phyloP scores from a whole-genome alignment of 2,888 invertebrate genomes.

The Callyntrura sp. region DNA sequence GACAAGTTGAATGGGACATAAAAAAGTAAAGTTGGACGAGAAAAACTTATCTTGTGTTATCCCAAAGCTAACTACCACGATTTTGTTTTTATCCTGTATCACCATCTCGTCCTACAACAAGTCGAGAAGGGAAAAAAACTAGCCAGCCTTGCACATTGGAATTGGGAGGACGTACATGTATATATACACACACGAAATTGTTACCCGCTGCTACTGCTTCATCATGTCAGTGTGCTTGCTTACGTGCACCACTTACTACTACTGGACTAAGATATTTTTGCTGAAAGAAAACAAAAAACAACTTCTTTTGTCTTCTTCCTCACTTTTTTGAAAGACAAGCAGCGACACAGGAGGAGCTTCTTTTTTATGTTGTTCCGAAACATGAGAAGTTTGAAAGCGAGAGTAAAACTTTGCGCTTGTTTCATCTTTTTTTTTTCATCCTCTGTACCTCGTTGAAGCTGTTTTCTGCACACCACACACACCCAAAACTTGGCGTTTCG shows the following conservation, averaged over 20 bases:
- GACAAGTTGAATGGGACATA: constrained; percentile 45
- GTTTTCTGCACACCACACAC: not conserved
- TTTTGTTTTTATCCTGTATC: constrained; percentile 6
- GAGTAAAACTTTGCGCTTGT: not conserved
- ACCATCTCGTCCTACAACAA: not conserved
- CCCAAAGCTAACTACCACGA: too few species aligned
- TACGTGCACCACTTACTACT: not conserved
- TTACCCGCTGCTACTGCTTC: not conserved
- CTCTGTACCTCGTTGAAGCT: not conserved
- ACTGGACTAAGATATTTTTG: too few species aligned
- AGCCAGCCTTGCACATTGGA: constrained; percentile 10
- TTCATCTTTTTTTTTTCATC: too few species aligned
- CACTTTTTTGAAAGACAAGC: constrained; percentile 8
- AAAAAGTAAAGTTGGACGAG: constrained; percentile 13
- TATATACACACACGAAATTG: not conserved
- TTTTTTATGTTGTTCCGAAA: not conserved
- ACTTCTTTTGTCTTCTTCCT: not conserved
- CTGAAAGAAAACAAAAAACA: not conserved
- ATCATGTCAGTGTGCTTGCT: not conserved
- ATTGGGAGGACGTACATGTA: not conserved
- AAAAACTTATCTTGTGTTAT: not conserved
- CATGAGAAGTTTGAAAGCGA: constrained; percentile 3
- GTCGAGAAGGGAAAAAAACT: not conserved
- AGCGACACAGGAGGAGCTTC: constrained; percentile 1
- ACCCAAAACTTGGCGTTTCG: not conserved